phyloP scores from a whole-genome alignment of 1,140 invertebrate species.

The Solenopsis fugax region DNA sequence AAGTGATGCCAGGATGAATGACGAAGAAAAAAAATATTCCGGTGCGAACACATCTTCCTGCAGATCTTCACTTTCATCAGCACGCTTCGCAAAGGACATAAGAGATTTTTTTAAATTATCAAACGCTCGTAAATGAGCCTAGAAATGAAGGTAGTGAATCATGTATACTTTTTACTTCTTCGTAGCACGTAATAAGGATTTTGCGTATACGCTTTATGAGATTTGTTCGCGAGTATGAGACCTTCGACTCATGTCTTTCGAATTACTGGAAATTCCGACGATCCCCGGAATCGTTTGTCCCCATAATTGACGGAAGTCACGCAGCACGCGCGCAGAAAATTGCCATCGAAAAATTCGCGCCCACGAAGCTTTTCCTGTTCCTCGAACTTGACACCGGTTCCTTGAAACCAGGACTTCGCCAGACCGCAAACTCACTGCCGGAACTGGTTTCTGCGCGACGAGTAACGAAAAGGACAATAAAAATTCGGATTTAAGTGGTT shows the following conservation, averaged over 20 bases:
- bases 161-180: not conserved
- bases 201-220: not conserved
- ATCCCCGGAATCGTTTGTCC: not conserved
- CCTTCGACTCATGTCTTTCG: not conserved
- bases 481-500: conserved; percentile 44
- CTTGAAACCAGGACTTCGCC: conserved; percentile 62
- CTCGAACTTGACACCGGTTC: conserved; percentile 72
- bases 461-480: conserved; percentile 50
- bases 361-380: conserved; percentile 62
- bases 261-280: not conserved
- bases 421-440: conserved; percentile 39
- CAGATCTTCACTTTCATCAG: conserved; percentile 36
- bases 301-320: conserved; percentile 4
- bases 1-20: conserved; percentile 77
- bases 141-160: not conserved
- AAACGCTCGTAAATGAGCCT: not conserved
- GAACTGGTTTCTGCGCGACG: conserved; percentile 68
- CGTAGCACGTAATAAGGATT: not conserved
- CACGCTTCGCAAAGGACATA: not conserved
- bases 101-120: not conserved
- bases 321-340: not conserved
- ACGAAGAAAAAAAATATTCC: conserved; percentile 73
- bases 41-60: conserved; percentile 48
- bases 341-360: not conserved
- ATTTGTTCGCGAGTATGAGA: not conserved